Evolutionary conservation across 1,140 invertebrate genomes (phyloP).

Genomic region (Druon quercuslanigerum): DNA sequence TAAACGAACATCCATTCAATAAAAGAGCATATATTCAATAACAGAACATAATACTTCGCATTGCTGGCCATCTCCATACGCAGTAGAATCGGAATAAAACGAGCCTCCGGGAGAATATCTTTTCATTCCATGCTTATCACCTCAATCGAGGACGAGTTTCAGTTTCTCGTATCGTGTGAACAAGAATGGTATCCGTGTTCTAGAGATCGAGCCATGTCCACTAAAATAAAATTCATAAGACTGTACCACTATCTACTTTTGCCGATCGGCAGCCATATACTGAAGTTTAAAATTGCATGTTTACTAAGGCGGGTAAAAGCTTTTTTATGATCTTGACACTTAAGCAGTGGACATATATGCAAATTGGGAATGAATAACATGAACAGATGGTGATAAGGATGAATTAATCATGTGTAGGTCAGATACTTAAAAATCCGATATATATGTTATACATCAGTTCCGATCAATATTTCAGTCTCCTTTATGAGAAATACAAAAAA

Average conservation of each 20-base stretch:
- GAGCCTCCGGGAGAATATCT: slow-evolving; percentile 2
- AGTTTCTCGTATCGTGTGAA: slow-evolving; percentile 12
- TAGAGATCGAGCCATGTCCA: slow-evolving; percentile 7
- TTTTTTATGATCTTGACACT: slow-evolving; percentile 7
- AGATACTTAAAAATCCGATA: not conserved
- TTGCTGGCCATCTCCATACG: not conserved
- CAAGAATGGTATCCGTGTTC: slow-evolving; percentile 12
- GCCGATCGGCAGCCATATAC: slow-evolving; percentile 2
- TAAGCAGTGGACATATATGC: not conserved
- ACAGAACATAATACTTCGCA: slow-evolving; percentile 8
- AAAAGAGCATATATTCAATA: not conserved
- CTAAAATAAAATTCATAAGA: slow-evolving; percentile 16
- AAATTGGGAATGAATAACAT: not conserved
- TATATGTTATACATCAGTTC: no score
- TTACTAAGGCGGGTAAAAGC: not conserved
- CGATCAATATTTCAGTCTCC: no score
- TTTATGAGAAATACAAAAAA: no score
- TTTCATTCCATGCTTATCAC: slow-evolving; percentile 12
- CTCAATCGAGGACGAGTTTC: slow-evolving; percentile 23
- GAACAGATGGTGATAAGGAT: slow-evolving; percentile 5
- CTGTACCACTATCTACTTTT: not conserved
- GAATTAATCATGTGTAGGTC: slow-evolving; percentile 5
- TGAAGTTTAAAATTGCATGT: slow-evolving; percentile 7
- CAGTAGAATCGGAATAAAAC: slow-evolving; percentile 6
- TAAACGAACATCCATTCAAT: not conserved